A percentile compares a stretch with the other conserved stretches of the same genome.
These are phyloP conservation scores for Triplophysa siluroides DNA, from an alignment of 2,113 vertebrate genomes.

Conservation along the genomic window DNA sequence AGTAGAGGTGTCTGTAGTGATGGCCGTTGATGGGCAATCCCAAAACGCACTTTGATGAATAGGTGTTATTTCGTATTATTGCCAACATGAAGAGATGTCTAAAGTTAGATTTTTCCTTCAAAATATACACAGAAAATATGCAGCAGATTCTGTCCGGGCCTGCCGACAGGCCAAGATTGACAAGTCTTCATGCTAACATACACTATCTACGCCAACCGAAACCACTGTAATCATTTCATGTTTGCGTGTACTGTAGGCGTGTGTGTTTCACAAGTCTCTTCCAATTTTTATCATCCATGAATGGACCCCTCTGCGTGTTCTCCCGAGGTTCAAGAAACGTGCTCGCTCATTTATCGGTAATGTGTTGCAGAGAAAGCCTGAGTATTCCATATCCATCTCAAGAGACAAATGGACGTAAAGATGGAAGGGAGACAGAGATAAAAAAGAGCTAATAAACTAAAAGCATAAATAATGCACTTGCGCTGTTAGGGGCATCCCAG, in stretches of 20 bases:
- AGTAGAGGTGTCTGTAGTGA: not conserved
- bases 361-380: not conserved
- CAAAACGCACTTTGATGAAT: not conserved
- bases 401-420: not conserved
- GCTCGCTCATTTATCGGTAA: constrained; percentile 6
- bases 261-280: constrained; percentile 1
- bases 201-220: not conserved
- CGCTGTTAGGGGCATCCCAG: constrained; percentile 25
- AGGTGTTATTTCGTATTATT: not conserved
- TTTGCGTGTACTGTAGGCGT: not conserved
- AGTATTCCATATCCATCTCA: constrained; percentile 7
- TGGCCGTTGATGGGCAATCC: not conserved
- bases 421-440: not conserved
- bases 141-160: too few relatives aligned
- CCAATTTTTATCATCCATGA: not conserved
- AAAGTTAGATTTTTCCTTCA: not conserved
- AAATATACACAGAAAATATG: too few relatives aligned
- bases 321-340: not conserved
- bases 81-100: too few relatives aligned
- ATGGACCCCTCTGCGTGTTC: not conserved
- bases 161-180: too few relatives aligned
- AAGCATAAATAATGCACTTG: constrained; percentile 41
- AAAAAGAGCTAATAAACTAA: constrained; percentile 27
- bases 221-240: not conserved
- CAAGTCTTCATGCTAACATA: not conserved